Evolutionary conservation across 2,797 vertebrate genomes (phyloP).

Genomic region (Myotis planiceps): DNA sequence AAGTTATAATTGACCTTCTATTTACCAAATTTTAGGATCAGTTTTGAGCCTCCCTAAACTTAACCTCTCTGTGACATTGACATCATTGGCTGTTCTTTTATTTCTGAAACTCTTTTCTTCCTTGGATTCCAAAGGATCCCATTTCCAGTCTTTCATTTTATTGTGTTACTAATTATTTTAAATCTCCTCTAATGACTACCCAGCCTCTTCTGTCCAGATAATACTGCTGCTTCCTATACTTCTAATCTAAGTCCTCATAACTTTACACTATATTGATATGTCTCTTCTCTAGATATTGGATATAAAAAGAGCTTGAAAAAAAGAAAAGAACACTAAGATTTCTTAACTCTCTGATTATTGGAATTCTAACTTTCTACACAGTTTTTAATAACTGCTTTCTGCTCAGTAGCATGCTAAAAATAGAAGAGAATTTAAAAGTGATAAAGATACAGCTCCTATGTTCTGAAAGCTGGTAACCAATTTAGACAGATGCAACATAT

Average conservation of each 20-base stretch:
- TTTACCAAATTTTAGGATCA: background rate
- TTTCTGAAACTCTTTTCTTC: slow-evolving; percentile 18
- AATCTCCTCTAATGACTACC: background rate
- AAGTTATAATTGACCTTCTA: slow-evolving; percentile 42
- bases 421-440: background rate
- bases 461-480: background rate
- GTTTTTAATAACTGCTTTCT: background rate
- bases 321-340: background rate
- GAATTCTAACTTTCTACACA: background rate
- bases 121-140: background rate
- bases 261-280: background rate
- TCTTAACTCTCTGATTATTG: background rate
- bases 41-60: background rate
- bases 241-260: background rate
- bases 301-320: background rate
- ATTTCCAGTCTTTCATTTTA: background rate
- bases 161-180: background rate
- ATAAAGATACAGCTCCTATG: background rate
- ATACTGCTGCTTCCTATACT: background rate
- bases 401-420: background rate
- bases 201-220: background rate
- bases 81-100: background rate
- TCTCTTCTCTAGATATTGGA: background rate
- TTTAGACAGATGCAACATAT: background rate
- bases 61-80: background rate